Evolutionary conservation across 2,888 invertebrate genomes (phyloP).

Genomic region (Lithosia quadra): DNA sequence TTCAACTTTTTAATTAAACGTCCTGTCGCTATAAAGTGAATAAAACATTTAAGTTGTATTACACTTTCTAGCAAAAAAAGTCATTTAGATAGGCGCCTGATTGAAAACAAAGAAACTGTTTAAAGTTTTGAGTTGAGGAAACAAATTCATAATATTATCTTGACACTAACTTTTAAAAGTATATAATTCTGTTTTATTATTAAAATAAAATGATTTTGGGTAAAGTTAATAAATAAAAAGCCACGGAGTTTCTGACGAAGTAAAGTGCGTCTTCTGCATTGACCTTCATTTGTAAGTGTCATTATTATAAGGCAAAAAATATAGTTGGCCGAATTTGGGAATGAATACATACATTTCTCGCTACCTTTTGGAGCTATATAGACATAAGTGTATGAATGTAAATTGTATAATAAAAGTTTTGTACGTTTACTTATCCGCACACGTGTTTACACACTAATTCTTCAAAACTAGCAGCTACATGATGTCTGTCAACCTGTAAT

Average conservation of each 20-base stretch:
- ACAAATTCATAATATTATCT: conserved; percentile 30
- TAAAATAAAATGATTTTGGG: background rate
- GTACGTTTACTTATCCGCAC: too few species aligned
- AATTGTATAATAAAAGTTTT: background rate
- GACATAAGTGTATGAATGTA: background rate
- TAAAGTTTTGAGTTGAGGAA: conserved; percentile 24
- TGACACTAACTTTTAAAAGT: background rate
- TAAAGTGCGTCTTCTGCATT: background rate
- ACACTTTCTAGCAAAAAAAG: conserved; percentile 42
- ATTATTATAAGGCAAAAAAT: background rate
- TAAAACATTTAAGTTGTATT: conserved; percentile 47
- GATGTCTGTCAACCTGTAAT: background rate
- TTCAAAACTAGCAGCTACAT: background rate
- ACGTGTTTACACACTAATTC: background rate
- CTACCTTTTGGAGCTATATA: background rate
- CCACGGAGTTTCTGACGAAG: background rate
- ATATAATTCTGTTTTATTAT: background rate
- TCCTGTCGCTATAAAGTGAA: conserved; percentile 43
- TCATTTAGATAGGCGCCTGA: conserved; percentile 43
- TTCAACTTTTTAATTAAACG: conserved; percentile 68
- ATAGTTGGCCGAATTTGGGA: background rate
- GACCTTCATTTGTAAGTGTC: background rate
- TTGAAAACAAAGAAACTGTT: conserved; percentile 26
- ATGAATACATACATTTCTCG: too few species aligned
- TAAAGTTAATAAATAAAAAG: background rate